Evolutionary conservation across 2,797 vertebrate genomes (phyloP).

Genomic region (Salarias fasciatus): DNA sequence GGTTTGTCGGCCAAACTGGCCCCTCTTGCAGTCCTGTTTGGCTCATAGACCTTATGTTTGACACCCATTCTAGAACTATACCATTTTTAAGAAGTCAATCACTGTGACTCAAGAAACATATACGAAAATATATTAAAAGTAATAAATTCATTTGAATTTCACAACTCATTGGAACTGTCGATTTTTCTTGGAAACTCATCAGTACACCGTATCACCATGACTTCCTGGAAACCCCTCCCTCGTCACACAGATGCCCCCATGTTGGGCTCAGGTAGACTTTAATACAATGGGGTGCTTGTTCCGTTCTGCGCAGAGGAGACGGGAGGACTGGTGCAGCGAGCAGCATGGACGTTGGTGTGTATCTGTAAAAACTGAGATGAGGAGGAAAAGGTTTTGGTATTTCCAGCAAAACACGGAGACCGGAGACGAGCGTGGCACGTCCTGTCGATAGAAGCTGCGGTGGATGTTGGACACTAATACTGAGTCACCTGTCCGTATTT

Average conservation of each 20-base stretch:
- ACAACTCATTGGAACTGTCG: no score
- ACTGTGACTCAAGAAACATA: conserved; percentile 3
- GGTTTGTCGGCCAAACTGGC: no score
- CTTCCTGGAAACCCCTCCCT: no score
- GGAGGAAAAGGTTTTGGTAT: conserved; percentile 6
- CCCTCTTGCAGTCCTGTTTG: no score
- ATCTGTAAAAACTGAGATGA: conserved; percentile 1
- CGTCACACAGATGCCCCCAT: no score
- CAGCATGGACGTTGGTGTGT: not conserved
- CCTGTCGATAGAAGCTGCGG: not conserved
- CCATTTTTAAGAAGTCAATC: no score
- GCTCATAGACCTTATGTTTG: no score
- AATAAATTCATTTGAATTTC: no score
- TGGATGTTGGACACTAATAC: not conserved
- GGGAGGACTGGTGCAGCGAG: conserved; percentile 1
- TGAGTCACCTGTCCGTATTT: not conserved
- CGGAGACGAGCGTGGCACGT: not conserved
- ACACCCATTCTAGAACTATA: no score
- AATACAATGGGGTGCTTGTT: conserved; percentile 66
- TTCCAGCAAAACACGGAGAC: conserved; percentile 26
- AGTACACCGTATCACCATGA: no score
- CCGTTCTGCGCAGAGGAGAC: conserved; percentile 19
- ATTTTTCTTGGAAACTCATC: no score
- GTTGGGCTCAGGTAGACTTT: conserved; percentile 48
- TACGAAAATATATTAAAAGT: not conserved